Conservation (phyloP, 2,113 vertebrate species). For the Craseonycteris thonglongyai region DNA sequence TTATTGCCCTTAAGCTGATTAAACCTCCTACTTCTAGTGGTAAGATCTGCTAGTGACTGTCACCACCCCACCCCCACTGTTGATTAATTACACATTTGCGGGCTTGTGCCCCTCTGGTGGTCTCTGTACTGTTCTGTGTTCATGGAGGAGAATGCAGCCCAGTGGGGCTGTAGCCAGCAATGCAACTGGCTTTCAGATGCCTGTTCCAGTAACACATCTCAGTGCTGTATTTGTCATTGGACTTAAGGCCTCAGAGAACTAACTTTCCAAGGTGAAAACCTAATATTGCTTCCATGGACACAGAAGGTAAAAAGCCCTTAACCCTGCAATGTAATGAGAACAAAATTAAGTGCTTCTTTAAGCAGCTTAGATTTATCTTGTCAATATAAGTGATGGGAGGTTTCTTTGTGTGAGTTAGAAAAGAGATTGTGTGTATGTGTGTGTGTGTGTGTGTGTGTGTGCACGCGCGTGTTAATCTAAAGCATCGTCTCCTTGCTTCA, state of each 20-base stretch:
- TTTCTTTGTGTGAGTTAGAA: slow-evolving; percentile 54
- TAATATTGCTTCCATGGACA: slow-evolving; percentile 22
- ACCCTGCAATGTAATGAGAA: slow-evolving; percentile 61
- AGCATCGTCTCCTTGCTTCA: slow-evolving; percentile 48
- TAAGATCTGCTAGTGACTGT: slow-evolving; percentile 37
- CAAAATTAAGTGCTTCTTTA: slow-evolving; percentile 68
- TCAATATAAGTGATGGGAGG: slow-evolving; percentile 62
- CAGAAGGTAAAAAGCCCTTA: slow-evolving; percentile 60
- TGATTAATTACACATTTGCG: not conserved
- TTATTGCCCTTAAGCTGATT: slow-evolving; percentile 48
- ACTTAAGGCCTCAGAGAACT: slow-evolving; percentile 53
- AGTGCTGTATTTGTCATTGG: slow-evolving; percentile 41
- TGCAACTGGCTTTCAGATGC: slow-evolving; percentile 6
- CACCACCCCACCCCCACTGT: not conserved
- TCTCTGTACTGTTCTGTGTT: not conserved
- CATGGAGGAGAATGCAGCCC: not conserved
- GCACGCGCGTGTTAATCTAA: slow-evolving; percentile 37
- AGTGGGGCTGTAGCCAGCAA: not conserved
- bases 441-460: not conserved
- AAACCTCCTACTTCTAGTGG: not conserved
- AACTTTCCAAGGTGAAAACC: slow-evolving; percentile 72
- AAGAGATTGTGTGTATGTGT: slow-evolving; percentile 21
- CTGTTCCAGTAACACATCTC: not conserved
- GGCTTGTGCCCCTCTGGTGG: not conserved
- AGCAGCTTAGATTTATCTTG: slow-evolving; percentile 74